These are phyloP conservation scores for Perccottus glenii DNA, from an alignment of 2,113 vertebrate species.

Conservation along the genomic window DNA sequence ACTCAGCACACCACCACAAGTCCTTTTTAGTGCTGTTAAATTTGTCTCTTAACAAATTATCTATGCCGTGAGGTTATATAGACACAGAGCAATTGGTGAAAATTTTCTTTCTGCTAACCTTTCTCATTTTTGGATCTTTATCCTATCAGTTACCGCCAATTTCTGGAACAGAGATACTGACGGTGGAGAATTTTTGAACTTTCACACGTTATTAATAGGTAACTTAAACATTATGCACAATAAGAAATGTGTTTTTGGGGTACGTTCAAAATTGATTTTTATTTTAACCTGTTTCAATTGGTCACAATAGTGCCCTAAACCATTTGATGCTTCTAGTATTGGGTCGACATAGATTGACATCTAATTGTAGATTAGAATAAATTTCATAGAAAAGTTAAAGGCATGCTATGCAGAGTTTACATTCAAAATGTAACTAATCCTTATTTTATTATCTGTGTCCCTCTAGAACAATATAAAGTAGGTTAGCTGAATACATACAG, in stretches of 20 bases:
- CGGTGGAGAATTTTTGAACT: slow-evolving; percentile 42
- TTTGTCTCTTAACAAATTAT: slow-evolving; percentile 25
- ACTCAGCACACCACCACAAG: slow-evolving; percentile 25
- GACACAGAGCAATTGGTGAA: not conserved
- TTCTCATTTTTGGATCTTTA: slow-evolving; percentile 13
- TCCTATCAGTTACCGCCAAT: slow-evolving; percentile 51
- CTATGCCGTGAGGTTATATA: slow-evolving; percentile 2
- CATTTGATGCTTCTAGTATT: too few relatives aligned
- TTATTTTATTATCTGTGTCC: too few relatives aligned
- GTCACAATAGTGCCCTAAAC: too few relatives aligned
- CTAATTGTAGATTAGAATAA: too few relatives aligned
- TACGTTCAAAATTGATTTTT: not conserved
- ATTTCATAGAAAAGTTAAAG: too few relatives aligned
- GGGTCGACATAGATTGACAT: too few relatives aligned
- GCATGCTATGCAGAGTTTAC: too few relatives aligned
- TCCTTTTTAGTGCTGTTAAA: slow-evolving; percentile 16
- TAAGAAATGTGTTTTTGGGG: slow-evolving; percentile 9
- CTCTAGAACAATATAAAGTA: too few relatives aligned
- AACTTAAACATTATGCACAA: slow-evolving; percentile 49
- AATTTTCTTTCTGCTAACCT: slow-evolving; percentile 10
- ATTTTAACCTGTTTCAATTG: not conserved
- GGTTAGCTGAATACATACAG: too few relatives aligned
- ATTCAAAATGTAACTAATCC: too few relatives aligned
- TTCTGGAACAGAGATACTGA: slow-evolving; percentile 28
- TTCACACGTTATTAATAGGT: slow-evolving; percentile 68